Evolutionary conservation across 1,140 invertebrate species (phyloP), one percentile per base, ranked within the genome.

Genomic region (Calycopis cecrops): DNA sequence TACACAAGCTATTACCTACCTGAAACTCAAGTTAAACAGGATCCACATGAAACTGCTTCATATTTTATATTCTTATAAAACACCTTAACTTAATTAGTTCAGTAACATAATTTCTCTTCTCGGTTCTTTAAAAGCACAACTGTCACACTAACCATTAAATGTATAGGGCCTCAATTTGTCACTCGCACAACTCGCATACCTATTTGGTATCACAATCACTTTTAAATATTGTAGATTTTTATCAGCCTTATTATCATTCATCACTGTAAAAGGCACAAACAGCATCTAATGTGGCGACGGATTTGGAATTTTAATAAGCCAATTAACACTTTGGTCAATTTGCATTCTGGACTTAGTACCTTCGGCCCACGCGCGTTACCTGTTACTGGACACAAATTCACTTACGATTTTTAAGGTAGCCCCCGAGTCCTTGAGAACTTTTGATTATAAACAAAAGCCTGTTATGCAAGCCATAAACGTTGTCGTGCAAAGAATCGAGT

Each of bases 391-490:
- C 18, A 34, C 34, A 53, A 53, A 16, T 34, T 47, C 21, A 44
- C 40, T 44, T 44, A 42, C 38, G 16, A 47, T 42, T 42, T 62
- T 55, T 55, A 61, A 57, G 59, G 59, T 55, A 50, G 61, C 52
- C 53, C 54, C 34, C 7, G 47, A 64, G 73, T 74, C 77, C 73
- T 84, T 82, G 76, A 76, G 71, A 63, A 59, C 63, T 70, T 72
- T 78, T 85, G 82, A 84, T 86, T 84, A 84, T 81, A 84, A 84
- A 85, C 77, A 85, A 85, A 81, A 73, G 70, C 62, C 57, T 73
- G 76, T 85, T 85, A 84, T 81, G 82, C 80, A 85, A 85, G 65
- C 69, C 67, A 68, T 76, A 76, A 78, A 77, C 60, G 60, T 71
- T 64, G 67, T 65, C 71, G 71, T 76, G 77, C 73, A 67, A 71